These are phyloP conservation scores for Scyliorhinus canicula DNA, from an alignment of 2,797 vertebrate species.

Conservation along the genomic window DNA sequence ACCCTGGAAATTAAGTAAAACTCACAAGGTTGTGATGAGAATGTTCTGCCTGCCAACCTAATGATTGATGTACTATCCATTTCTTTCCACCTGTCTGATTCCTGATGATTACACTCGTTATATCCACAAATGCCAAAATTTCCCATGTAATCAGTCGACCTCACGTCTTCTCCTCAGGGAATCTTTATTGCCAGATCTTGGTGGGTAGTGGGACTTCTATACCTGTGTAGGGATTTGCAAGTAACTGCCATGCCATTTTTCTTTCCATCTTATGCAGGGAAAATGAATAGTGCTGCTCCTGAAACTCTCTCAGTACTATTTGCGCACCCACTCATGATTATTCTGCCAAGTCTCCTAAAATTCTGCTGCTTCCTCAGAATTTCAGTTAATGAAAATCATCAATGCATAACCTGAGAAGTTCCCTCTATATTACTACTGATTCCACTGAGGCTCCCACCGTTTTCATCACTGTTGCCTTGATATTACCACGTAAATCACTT, in stretches of 20 bases:
- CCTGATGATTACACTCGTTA: not conserved
- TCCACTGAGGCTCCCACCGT: not conserved
- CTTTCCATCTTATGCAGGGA: not conserved
- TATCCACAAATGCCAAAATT: not conserved
- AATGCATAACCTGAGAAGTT: not conserved
- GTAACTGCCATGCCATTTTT: not conserved
- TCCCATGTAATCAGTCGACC: not conserved
- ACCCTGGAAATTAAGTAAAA: not conserved
- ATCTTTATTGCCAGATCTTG: not conserved
- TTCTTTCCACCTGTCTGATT: conserved; percentile 2
- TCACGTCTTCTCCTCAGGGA: not conserved
- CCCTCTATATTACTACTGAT: not conserved
- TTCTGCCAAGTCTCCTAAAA: not conserved
- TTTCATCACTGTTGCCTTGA: conserved; percentile 33
- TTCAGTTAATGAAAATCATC: not conserved
- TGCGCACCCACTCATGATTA: not conserved
- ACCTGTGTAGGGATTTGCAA: not conserved
- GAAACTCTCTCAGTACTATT: not conserved
- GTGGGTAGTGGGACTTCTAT: not conserved
- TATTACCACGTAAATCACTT: conserved; percentile 28
- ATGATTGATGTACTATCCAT: not conserved
- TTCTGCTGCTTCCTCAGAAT: not conserved
- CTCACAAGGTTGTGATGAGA: not conserved
- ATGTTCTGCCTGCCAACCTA: not conserved
- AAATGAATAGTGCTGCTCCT: not conserved